phyloP scores from a whole-genome alignment of 2,888 invertebrate genomes.

The Mantis religiosa region DNA sequence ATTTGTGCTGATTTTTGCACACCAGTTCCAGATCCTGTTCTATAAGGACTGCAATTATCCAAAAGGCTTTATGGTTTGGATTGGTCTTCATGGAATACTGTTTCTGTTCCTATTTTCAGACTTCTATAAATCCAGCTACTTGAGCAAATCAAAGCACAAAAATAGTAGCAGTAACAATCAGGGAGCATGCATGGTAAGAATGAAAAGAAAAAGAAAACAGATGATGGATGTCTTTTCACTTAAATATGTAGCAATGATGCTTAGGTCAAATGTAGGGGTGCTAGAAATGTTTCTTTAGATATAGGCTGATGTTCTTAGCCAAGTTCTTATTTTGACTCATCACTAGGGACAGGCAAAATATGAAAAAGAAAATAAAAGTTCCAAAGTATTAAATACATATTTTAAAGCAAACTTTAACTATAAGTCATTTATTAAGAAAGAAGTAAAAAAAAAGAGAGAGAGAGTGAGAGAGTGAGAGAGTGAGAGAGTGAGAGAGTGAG shows the following conservation, averaged over 20 bases:
- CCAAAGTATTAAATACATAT: too few relatives aligned
- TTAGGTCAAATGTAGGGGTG: background rate
- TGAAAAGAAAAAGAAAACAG: background rate
- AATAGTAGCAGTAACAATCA: constrained; percentile 37
- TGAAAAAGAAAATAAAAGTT: too few relatives aligned
- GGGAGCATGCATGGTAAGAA: constrained; percentile 69
- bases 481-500: too few relatives aligned
- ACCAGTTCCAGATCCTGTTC: constrained; percentile 88
- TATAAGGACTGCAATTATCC: constrained; percentile 84
- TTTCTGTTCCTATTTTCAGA: constrained; percentile 92
- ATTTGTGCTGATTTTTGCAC: constrained; percentile 86
- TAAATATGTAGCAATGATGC: background rate
- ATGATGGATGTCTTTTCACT: background rate
- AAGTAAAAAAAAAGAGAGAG: too few relatives aligned
- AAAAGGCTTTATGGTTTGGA: constrained; percentile 87
- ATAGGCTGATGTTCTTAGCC: too few relatives aligned
- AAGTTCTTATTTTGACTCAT: too few relatives aligned
- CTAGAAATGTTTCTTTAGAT: too few relatives aligned
- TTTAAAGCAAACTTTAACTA: too few relatives aligned
- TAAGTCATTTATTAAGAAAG: too few relatives aligned
- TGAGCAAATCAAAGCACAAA: constrained; percentile 38
- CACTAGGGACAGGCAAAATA: too few relatives aligned
- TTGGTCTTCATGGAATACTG: constrained; percentile 87
- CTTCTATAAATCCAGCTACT: constrained; percentile 85
- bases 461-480: too few relatives aligned